phyloP scores from a whole-genome alignment of 2,113 vertebrate species.

The Cnemophilus loriae region DNA sequence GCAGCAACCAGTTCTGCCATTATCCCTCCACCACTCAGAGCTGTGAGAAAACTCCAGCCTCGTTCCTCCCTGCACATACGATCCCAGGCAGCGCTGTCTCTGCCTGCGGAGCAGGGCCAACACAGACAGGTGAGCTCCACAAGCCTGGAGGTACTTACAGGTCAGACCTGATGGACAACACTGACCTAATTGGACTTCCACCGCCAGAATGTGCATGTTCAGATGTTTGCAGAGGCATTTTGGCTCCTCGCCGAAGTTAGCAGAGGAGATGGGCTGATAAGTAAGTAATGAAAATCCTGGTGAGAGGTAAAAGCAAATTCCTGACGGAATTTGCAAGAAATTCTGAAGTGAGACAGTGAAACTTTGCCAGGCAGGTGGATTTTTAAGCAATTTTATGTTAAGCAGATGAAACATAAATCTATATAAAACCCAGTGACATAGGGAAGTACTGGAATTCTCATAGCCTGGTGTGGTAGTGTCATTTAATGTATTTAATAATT shows the following conservation, averaged over 20 bases:
- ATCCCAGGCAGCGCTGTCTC: neutral
- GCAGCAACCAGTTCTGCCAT: neutral
- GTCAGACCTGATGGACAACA: neutral
- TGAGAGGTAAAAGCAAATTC: neutral
- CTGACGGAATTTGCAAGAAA: neutral
- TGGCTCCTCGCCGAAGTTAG: neutral
- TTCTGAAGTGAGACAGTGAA: neutral
- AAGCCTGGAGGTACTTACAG: neutral
- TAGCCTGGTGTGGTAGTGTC: neutral
- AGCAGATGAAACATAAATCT: neutral
- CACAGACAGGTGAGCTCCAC: neutral
- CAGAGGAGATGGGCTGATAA: neutral
- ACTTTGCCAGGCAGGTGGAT: neutral
- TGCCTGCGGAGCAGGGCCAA: neutral
- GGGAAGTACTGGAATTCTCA: neutral
- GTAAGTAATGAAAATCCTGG: neutral
- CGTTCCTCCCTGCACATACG: fast-evolving
- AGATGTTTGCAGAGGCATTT: neutral
- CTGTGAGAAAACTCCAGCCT: neutral
- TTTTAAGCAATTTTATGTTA: neutral
- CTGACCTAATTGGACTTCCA: neutral
- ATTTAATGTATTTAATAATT: neutral
- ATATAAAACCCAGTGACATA: neutral
- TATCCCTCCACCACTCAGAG: neutral
- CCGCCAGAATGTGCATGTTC: neutral